A percentile compares a stretch with the other conserved stretches of the same genome.
phyloP scores from a whole-genome alignment of 2,113 vertebrate species.

The Zootoca vivipara region DNA sequence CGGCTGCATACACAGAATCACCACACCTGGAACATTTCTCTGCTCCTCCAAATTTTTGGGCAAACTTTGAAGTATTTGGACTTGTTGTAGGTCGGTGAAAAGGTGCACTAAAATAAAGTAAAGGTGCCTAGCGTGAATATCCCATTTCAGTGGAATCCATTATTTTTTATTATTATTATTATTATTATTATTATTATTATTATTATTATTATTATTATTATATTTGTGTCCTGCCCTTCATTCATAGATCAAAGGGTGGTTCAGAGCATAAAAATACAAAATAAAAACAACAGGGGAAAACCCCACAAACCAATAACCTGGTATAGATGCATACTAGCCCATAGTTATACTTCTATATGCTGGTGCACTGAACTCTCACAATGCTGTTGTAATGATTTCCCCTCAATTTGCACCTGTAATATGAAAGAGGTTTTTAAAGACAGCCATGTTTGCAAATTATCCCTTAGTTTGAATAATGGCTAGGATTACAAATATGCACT shows the following conservation, averaged over 20 bases:
- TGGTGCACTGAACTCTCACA: not conserved
- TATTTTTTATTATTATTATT: too few relatives aligned
- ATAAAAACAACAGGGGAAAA: not conserved
- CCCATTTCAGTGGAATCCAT: not conserved
- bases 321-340: too few relatives aligned
- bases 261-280: too few relatives aligned
- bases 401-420: not conserved
- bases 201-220: too few relatives aligned
- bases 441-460: not conserved
- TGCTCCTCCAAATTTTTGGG: constrained; percentile 91
- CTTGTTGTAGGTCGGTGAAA: constrained; percentile 88
- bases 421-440: not conserved
- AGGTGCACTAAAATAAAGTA: constrained; percentile 67
- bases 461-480: not conserved
- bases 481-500: not conserved
- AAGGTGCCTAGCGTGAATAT: not conserved
- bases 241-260: too few relatives aligned
- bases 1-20: constrained; percentile 91
- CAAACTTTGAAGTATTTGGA: constrained; percentile 91
- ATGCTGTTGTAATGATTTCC: too few relatives aligned
- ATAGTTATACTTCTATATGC: not conserved
- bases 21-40: constrained; percentile 93
- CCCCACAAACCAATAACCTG: too few relatives aligned
- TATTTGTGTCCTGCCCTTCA: too few relatives aligned
- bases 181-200: too few relatives aligned